These are phyloP conservation scores for Peromyscus melanophrys DNA, from an alignment of 2,797 vertebrate species.

Conservation along the genomic window DNA sequence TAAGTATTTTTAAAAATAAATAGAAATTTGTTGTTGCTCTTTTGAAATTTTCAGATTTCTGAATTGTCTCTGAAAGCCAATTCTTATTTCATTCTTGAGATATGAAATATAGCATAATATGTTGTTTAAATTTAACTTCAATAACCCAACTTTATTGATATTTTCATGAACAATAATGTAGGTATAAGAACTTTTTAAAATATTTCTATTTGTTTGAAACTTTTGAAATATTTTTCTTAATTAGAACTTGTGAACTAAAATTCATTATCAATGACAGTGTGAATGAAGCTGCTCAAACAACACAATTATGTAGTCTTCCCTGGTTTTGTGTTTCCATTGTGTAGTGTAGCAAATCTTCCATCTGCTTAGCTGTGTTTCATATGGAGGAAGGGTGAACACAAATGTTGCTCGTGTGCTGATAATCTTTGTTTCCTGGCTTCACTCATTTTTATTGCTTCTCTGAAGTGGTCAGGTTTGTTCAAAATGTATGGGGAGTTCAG, in stretches of 20 bases:
- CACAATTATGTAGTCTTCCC: background rate
- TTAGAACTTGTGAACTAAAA: conserved; percentile 39
- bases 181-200: conserved; percentile 32
- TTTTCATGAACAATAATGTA: conserved; percentile 56
- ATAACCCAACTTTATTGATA: background rate
- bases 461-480: conserved; percentile 27
- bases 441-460: conserved; percentile 46
- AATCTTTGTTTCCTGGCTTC: conserved; percentile 13
- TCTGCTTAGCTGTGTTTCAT: background rate
- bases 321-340: conserved; percentile 24
- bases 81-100: conserved; percentile 43
- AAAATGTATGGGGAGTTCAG: background rate
- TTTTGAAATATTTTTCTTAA: conserved; percentile 41
- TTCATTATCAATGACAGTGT: conserved; percentile 44
- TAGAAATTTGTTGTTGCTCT: background rate
- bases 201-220: conserved; percentile 57
- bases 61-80: conserved; percentile 38
- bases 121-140: conserved; percentile 60
- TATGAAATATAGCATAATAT: conserved; percentile 28
- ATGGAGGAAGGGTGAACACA: background rate
- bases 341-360: background rate
- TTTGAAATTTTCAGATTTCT: conserved; percentile 40
- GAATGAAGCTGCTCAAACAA: conserved; percentile 34
- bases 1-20: background rate
- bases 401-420: background rate